phyloP scores from a whole-genome alignment of 2,113 vertebrate genomes.

The Malurus elegans region DNA sequence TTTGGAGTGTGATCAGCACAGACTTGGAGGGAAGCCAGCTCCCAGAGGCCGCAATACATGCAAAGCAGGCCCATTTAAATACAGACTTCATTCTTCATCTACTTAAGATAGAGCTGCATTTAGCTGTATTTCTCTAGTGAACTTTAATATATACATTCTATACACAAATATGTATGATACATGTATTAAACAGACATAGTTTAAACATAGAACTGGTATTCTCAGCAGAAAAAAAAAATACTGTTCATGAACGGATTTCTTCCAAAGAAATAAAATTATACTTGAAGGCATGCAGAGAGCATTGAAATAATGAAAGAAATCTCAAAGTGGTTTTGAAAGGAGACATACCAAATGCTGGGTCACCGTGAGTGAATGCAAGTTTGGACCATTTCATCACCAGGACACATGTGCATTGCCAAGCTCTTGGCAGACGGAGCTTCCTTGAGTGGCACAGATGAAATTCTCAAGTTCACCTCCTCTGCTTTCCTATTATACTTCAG shows the following conservation, averaged over 20 bases:
- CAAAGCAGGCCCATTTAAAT: background rate
- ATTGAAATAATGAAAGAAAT: background rate
- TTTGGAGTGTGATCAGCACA: background rate
- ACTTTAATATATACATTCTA: background rate
- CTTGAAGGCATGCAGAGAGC: background rate
- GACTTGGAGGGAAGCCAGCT: background rate
- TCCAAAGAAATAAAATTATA: background rate
- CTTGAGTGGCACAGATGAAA: background rate
- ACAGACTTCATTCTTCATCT: background rate
- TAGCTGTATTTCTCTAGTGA: background rate
- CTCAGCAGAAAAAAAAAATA: background rate
- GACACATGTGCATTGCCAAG: accelerated
- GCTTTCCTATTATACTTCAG: background rate
- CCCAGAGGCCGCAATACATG: background rate
- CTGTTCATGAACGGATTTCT: background rate
- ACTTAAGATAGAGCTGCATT: background rate
- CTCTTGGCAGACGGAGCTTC: background rate
- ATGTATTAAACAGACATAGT: background rate
- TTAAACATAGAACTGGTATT: background rate
- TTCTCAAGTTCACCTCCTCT: background rate
- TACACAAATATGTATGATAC: background rate
- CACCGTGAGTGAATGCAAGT: background rate
- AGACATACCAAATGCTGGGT: background rate
- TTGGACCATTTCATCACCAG: background rate
- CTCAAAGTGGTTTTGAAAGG: background rate